Base-by-base conservation (phyloP, 2,797 vertebrate genomes). In the Dipus sagitta region DNA sequence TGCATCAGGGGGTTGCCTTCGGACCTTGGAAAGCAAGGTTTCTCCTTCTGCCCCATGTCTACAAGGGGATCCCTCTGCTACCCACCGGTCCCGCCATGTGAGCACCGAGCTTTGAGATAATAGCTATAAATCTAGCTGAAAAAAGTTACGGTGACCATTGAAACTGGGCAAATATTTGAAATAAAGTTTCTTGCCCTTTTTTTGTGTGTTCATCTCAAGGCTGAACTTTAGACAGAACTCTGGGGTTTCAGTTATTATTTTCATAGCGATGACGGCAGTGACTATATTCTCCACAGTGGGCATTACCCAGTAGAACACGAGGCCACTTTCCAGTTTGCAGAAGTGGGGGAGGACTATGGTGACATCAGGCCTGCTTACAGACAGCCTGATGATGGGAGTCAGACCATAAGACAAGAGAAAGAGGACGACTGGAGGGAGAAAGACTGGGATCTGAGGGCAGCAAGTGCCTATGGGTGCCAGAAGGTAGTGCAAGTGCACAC, bases 241-340 rank as follows among this genome's bases (percentile, higher is more conserved):
- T 62, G 28, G 65, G 67, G 74, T 75, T 86, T 67, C 47, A 67
- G 32, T n/a, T 34, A 24, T n/a, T 54, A 52, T 28, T 93, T 90
- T 52, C 68, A 71, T 17, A 84, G 65, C 77, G 90, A 77, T 78
- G 64, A 83, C 79, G 83, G 1, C 18, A 11, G 47, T 47, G 47
- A 47, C 11, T 47, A 47, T 54, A 28, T 52, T 65, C 71, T 84
- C 81, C 68, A 17, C 0, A 6, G 24, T 4, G 38, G 54, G 18
- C 88, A 60, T 60, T 28, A 1, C 76, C 52, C 75, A 14, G 58
- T 21, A 52, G 79, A 42, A 80, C 67, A 74, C 2, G 10, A 92
- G 28, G 30, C 28, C 11, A n/a, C 28, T 94, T 76, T 80, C 79
- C 52, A 9, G 34, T 42, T 38, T 65, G 32, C 17, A 2, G 17